These are phyloP conservation scores for Denticeps clupeoides DNA, from an alignment of 2,797 vertebrate species.

Conservation along the genomic window DNA sequence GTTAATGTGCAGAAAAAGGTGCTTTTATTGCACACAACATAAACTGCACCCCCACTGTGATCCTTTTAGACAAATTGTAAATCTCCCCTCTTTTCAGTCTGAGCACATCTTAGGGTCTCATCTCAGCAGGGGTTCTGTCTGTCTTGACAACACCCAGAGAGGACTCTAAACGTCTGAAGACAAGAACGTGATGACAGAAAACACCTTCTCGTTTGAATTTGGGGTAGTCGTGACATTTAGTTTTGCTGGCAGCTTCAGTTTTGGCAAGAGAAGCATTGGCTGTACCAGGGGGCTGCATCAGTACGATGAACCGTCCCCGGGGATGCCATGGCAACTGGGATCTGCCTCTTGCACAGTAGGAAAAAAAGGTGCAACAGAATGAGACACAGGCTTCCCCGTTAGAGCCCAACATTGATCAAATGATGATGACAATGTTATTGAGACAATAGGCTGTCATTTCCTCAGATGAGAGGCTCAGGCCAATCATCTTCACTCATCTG, in stretches of 20 bases:
- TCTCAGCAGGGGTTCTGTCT: conserved; percentile 6
- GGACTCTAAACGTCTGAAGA: background rate
- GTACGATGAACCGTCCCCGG: conserved; percentile 39
- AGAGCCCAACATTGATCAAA: too few species aligned
- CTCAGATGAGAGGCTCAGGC: too few species aligned
- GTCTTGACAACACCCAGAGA: background rate
- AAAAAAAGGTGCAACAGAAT: background rate
- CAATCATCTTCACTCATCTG: too few species aligned
- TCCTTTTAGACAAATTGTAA: conserved; percentile 5
- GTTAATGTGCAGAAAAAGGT: too few species aligned
- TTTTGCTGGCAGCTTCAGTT: too few species aligned
- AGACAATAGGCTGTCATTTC: too few species aligned
- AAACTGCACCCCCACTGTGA: background rate
- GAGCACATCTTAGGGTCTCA: conserved; percentile 16
- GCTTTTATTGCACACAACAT: background rate
- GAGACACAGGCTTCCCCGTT: background rate
- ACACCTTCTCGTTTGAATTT: too few species aligned
- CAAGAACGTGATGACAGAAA: too few species aligned
- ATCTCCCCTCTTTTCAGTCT: conserved; percentile 2
- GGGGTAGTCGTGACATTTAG: too few species aligned
- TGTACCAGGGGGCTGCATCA: conserved; percentile 34
- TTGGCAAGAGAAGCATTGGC: too few species aligned
- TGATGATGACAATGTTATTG: too few species aligned
- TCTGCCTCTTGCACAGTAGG: conserved; percentile 22
- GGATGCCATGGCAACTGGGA: conserved; percentile 65